phyloP scores from a whole-genome alignment of 2,113 vertebrate genomes.

The Phasianus colchicus region DNA sequence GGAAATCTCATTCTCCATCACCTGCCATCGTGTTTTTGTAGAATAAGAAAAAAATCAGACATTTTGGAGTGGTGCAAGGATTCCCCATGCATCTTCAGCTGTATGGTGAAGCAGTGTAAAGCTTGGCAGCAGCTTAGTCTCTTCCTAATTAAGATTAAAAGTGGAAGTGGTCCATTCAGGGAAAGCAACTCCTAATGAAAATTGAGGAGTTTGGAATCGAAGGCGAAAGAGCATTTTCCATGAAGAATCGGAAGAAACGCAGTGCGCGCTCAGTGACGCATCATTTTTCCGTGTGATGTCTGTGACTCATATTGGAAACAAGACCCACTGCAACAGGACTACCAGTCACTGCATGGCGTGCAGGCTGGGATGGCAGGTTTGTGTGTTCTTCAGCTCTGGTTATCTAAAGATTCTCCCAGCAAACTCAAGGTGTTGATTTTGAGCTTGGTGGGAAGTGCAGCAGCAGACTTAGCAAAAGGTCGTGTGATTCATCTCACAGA shows the following conservation, averaged over 20 bases:
- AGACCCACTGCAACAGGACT: background rate
- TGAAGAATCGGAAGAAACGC: background rate
- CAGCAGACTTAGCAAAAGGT: background rate
- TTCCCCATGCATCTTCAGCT: background rate
- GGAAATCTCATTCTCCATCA: accelerated
- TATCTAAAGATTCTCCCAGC: background rate
- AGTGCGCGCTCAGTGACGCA: accelerated
- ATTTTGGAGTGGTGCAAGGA: background rate
- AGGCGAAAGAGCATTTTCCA: background rate
- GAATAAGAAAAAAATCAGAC: background rate
- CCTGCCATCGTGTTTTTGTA: background rate
- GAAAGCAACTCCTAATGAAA: background rate
- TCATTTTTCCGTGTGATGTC: accelerated
- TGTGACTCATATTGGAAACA: background rate
- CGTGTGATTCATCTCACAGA: background rate
- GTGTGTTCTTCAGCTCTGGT: background rate
- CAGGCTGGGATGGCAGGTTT: background rate
- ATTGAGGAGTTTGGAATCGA: background rate
- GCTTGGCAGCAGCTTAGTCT: background rate
- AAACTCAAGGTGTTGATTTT: background rate
- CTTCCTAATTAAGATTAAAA: constrained; percentile 42
- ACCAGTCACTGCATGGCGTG: accelerated
- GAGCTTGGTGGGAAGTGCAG: background rate
- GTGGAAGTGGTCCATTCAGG: background rate
- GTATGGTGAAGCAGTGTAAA: background rate